Evolutionary conservation across 2,797 vertebrate genomes (phyloP).

Genomic region (Takifugu rubripes): DNA sequence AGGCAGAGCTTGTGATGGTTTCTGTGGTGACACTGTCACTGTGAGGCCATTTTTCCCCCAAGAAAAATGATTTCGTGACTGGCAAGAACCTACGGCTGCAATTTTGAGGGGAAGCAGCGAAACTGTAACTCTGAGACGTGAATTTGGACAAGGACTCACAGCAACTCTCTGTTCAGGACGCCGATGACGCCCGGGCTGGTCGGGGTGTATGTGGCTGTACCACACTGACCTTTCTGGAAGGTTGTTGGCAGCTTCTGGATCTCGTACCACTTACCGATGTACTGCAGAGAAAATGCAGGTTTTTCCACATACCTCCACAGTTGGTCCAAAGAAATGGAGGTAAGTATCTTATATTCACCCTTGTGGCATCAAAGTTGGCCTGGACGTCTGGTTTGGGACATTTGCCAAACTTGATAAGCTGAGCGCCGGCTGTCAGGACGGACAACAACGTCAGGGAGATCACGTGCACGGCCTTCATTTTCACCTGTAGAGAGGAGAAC

Average conservation of each 20-base stretch:
- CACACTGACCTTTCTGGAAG: constrained; percentile 81
- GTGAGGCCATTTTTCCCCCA: no score
- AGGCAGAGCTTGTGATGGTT: no score
- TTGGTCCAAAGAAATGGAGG: neutral
- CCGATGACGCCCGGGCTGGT: constrained; percentile 73
- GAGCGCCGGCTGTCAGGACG: constrained; percentile 60
- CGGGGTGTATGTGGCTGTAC: constrained; percentile 78
- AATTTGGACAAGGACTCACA: constrained; percentile 67
- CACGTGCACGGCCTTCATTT: constrained; percentile 60
- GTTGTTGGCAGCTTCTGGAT: constrained; percentile 77
- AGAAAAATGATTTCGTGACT: neutral
- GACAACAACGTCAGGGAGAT: constrained; percentile 69
- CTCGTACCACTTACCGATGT: constrained; percentile 84
- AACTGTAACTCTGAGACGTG: neutral
- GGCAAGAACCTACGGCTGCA: neutral
- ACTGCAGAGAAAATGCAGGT: constrained; percentile 64
- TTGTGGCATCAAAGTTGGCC: constrained; percentile 66
- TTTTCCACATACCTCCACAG: neutral
- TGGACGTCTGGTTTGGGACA: constrained; percentile 80
- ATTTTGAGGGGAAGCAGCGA: no score
- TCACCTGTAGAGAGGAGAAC: constrained; percentile 39
- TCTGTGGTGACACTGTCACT: no score
- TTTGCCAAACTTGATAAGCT: constrained; percentile 68
- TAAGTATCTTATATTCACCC: constrained; percentile 40
- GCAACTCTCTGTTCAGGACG: constrained; percentile 80